phyloP scores from a whole-genome alignment of 1,140 invertebrate genomes.

The Stegodyphus dumicola region DNA sequence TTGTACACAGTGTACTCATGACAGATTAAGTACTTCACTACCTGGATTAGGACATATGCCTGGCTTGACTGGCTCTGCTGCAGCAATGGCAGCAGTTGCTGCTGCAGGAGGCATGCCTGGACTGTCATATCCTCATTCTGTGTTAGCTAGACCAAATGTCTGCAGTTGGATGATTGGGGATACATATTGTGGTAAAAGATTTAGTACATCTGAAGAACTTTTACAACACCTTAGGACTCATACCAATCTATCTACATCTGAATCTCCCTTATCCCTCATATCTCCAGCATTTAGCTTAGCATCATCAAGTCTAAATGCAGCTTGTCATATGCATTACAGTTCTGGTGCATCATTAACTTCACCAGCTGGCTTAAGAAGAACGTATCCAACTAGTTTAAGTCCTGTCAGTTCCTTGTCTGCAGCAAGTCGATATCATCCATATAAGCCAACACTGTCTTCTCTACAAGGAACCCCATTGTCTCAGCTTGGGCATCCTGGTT shows the following conservation, averaged over 20 bases:
- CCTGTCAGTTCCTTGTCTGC: conserved; percentile 53
- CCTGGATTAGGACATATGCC: conserved; percentile 74
- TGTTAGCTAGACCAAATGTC: conserved; percentile 92
- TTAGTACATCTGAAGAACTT: conserved; percentile 91
- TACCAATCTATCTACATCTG: conserved; percentile 77
- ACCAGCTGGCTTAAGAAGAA: conserved; percentile 59
- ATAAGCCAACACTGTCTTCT: conserved; percentile 70
- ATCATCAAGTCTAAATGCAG: conserved; percentile 43
- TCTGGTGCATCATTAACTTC: conserved; percentile 40
- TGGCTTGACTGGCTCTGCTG: conserved; percentile 68
- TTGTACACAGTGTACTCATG: conserved; percentile 95
- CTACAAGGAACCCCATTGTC: conserved; percentile 77
- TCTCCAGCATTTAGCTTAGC: conserved; percentile 61
- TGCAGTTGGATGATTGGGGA: conserved; percentile 93
- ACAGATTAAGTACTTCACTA: conserved; percentile 77
- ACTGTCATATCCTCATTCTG: conserved; percentile 86
- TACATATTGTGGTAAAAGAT: conserved; percentile 94
- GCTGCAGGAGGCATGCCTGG: conserved; percentile 46
- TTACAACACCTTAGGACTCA: conserved; percentile 94
- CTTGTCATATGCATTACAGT: conserved; percentile 58
- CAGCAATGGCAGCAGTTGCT: conserved; percentile 64
- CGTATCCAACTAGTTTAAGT: conserved; percentile 62
- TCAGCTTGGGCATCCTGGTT: conserved; percentile 74
- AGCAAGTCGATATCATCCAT: conserved; percentile 67
- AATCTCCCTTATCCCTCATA: conserved; percentile 68